A percentile compares a stretch with the other conserved stretches of the same genome.
phyloP scores from a whole-genome alignment of 2,797 vertebrate species.

The Smutsia gigantea region DNA sequence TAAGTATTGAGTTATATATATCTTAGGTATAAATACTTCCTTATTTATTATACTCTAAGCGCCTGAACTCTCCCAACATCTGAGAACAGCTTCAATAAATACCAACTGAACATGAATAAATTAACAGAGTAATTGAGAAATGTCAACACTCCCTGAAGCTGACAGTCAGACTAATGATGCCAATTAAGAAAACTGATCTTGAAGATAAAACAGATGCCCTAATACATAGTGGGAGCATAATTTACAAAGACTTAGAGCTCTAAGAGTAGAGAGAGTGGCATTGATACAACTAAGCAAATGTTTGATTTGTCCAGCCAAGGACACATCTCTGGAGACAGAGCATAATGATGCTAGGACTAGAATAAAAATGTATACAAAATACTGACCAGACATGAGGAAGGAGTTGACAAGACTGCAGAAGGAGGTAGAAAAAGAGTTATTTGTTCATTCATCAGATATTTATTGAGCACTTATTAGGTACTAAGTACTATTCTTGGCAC shows the following conservation, averaged over 20 bases:
- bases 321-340: not conserved
- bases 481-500: not conserved
- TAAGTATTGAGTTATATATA: not conserved
- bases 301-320: not conserved
- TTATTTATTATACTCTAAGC: not conserved
- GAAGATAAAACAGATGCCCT: constrained; percentile 51
- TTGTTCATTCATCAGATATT: not conserved
- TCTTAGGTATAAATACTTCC: not conserved
- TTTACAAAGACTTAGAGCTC: constrained; percentile 3
- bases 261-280: not conserved
- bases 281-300: not conserved
- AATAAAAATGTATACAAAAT: not conserved
- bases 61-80: not conserved
- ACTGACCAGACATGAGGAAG: not conserved
- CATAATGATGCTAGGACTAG: not conserved
- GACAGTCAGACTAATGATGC: constrained; percentile 36
- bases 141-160: constrained; percentile 52
- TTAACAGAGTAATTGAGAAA: constrained; percentile 10
- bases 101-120: constrained; percentile 37
- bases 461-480: not conserved
- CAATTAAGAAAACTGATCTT: constrained; percentile 61
- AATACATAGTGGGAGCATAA: not conserved
- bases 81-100: not conserved
- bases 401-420: not conserved
- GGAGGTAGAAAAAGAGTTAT: not conserved